Base-by-base conservation (phyloP, 2,888 invertebrate species). In the Nomada lathburiana region DNA sequence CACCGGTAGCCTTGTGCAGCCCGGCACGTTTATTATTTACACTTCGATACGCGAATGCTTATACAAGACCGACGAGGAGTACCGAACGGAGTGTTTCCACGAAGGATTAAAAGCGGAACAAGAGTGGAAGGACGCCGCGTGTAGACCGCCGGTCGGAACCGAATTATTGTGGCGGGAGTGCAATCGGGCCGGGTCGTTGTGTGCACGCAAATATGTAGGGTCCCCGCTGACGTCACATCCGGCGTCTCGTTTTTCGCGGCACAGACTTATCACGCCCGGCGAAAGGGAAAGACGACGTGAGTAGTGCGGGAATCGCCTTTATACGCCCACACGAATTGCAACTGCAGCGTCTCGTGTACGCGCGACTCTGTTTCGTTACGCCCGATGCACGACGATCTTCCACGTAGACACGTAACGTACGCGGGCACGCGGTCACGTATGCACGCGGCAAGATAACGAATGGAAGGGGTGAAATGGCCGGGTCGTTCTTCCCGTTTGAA, bases 161-260 rank as follows among this genome's bases (percentile, higher is more conserved):
- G 63, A 83, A 81, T 82, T 47, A 76, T 81, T 79, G 71, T 76
- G 62, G 63, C 57, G 57, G 55, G 82, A 77, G 80, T 72, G 78
- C 74, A 80, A 84, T 84, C 76, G 69, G 80, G 80, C 78, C 81
- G 76, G 74, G 86, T 76, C 70, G 70, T 60, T 52, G 36, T 77
- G 80, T 82, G 76, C 63, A 87, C 84, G 87, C 87, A 87, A 88
- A 88, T 87, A 88, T 83, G 84, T 81, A 50, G 80, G 82, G 80
- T 13, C 53, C 84, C 20, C 79, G 81, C 82, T 92, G 91, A 92
- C 91, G 91, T 92, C 91, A 92, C 84, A 92, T 92, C 92, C 92
- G 91, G 92, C 90, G 91, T 92, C 90, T 87, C 92, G 91, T 91
- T 92, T 92, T 92, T 92, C 91, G 90, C 90, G 85, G 80, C 83